These are phyloP conservation scores for Alligator mississippiensis DNA, from an alignment of 2,113 vertebrate genomes.

Conservation along the genomic window DNA sequence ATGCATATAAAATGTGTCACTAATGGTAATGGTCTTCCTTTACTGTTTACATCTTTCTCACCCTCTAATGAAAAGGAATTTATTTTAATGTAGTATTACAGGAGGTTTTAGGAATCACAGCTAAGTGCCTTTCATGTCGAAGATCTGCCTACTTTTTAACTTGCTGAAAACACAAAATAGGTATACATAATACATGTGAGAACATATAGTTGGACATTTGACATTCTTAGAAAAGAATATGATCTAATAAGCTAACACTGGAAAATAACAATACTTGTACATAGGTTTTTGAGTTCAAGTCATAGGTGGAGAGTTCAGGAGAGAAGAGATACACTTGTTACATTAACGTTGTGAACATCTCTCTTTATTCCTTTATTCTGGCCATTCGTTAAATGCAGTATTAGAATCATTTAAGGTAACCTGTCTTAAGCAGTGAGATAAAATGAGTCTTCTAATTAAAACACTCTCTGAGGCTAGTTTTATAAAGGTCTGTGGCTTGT, in stretches of 20 bases:
- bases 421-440: not conserved
- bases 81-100: not conserved
- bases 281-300: not conserved
- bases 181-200: not conserved
- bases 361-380: not conserved
- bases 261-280: not conserved
- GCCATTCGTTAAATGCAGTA: not conserved
- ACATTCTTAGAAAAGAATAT: not conserved
- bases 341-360: accelerated
- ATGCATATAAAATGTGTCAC: not conserved
- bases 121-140: accelerated
- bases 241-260: not conserved
- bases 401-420: not conserved
- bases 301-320: not conserved
- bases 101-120: accelerated
- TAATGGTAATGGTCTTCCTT: not conserved
- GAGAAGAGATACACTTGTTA: not conserved
- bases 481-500: not conserved
- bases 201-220: not conserved
- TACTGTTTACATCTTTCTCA: not conserved
- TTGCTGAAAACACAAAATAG: not conserved
- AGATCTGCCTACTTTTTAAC: not conserved
- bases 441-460: not conserved
- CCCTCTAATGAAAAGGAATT: not conserved
- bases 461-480: not conserved